Evolutionary conservation across 1,140 invertebrate species (phyloP).

Genomic region (Tetraneura akinire): DNA sequence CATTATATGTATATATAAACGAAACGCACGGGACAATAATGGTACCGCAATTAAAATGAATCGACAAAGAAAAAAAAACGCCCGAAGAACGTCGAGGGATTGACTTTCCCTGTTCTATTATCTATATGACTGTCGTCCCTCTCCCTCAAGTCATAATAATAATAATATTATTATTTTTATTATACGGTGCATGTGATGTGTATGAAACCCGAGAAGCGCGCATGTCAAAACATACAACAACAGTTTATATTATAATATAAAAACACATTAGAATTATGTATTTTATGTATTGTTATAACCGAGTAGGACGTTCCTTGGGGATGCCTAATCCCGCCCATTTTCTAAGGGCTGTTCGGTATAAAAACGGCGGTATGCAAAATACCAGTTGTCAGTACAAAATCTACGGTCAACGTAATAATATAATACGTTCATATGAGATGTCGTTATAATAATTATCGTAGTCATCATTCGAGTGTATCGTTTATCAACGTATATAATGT

Average conservation of each 20-base stretch:
- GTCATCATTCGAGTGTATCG: too few relatives aligned
- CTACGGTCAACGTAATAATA: too few relatives aligned
- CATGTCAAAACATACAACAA: slow-evolving; percentile 25
- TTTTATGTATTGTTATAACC: slow-evolving; percentile 19
- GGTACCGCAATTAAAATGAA: background rate
- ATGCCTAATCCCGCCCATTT: slow-evolving; percentile 31
- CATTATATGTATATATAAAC: too few relatives aligned
- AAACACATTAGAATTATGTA: background rate
- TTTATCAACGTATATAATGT: too few relatives aligned
- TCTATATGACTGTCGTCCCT: too few relatives aligned
- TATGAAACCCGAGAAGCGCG: slow-evolving; percentile 39
- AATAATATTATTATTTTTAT: background rate
- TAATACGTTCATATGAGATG: too few relatives aligned
- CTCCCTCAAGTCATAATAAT: too few relatives aligned
- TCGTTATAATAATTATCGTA: too few relatives aligned
- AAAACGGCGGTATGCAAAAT: background rate
- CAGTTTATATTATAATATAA: background rate
- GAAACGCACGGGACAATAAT: too few relatives aligned
- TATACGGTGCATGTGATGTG: too few relatives aligned
- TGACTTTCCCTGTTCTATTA: background rate
- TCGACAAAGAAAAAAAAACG: background rate
- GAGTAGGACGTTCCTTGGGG: slow-evolving; percentile 42
- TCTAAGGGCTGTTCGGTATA: background rate
- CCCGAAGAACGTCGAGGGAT: background rate
- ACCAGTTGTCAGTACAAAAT: background rate